Conservation (phyloP, 2,797 vertebrate genomes). For the Ibycter americanus region DNA sequence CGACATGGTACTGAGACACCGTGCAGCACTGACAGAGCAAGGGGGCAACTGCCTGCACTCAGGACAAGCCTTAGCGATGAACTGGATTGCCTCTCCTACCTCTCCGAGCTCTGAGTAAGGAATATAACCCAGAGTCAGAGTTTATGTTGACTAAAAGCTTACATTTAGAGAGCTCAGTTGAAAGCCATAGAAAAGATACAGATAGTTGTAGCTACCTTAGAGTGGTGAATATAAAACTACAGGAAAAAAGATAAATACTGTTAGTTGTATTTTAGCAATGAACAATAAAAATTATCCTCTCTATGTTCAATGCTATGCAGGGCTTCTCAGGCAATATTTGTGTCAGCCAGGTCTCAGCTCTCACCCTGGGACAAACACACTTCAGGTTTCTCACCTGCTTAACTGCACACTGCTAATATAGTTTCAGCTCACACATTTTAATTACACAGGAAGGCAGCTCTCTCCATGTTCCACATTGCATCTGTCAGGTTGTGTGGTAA, state of each 20-base stretch:
- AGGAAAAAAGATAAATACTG: neutral
- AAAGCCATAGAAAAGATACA: neutral
- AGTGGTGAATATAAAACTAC: neutral
- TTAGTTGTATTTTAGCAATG: neutral
- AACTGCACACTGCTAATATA: neutral
- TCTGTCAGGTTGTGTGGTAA: neutral
- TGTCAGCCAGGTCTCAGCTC: neutral
- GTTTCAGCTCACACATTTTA: neutral
- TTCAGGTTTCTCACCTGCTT: neutral
- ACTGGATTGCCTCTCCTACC: neutral
- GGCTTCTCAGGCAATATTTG: neutral
- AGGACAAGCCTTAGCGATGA: neutral
- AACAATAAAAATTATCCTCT: neutral
- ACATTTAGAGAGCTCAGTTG: neutral
- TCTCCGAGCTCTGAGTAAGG: neutral
- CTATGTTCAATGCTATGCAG: neutral
- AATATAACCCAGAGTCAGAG: neutral
- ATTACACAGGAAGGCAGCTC: neutral
- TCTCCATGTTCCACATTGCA: neutral
- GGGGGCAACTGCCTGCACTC: too few relatives aligned
- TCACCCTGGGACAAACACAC: neutral
- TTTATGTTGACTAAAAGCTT: neutral
- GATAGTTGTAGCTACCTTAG: neutral
- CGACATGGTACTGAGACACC: fast-evolving
- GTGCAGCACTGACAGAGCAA: neutral